Evolutionary conservation across 1,140 invertebrate genomes (phyloP), one percentile per base, ranked within the genome.

Genomic region (Orius laevigatus): DNA sequence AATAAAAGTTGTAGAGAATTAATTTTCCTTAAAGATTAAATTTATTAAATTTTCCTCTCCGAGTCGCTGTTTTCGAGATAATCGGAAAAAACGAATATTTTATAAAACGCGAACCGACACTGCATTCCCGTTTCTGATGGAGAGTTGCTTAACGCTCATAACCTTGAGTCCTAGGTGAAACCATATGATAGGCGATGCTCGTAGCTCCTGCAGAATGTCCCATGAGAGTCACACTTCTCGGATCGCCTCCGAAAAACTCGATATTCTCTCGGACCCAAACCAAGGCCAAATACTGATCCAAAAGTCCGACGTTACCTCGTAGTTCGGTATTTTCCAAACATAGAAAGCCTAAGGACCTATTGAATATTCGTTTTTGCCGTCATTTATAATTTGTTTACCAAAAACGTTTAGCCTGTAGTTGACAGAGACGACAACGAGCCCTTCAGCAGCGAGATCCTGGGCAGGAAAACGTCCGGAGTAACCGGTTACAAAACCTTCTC

Each of bases 181-280:
- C 58, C 54, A 77, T 64, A 56, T 77, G 75, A 52, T 72, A 64
- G 14, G 71, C 58, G 3, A 74, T 68, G 55, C 70, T 71, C n/a
- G 71, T 69, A 15, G 74, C 75, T 1, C 76, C 76, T 5, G 74
- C 69, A 0, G 70, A 72, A 61, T 84, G 75, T 1, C 83, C 82
- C 45, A 81, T 66, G 1, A 86, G 58, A 0, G 83, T 85, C 0
- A 87, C 66, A 31, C 70, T 64, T 10, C 70, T 63, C 0, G 73
- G 67, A 64, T 85, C 77, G 5, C 82, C 83, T 2, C 81, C 81
- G 57, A 86, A 85, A 12, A 69, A 63, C 12, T 63, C 63, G 35
- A 84, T 79, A 61, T 86, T 81, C 46, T 75, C 68, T 43, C 72
- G 63, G 1, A 84, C 64, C 82, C 83, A 88, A 12, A 75, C 55